A percentile compares a stretch with the other conserved stretches of the same genome.
phyloP scores from a whole-genome alignment of 2,797 vertebrate genomes.

The Nannoperca obscura region DNA sequence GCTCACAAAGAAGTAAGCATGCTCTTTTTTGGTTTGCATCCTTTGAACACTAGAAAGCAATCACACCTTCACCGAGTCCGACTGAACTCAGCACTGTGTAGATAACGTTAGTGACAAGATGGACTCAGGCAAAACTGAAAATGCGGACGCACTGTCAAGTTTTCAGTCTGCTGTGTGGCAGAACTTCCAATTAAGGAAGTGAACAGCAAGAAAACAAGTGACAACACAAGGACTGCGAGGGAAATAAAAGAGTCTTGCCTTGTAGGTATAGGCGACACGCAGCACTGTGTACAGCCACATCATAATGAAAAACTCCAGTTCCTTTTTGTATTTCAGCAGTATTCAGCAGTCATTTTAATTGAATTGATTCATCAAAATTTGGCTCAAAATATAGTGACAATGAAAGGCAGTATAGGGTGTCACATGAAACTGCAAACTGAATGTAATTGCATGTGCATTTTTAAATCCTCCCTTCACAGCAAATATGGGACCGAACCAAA shows the following conservation, averaged over 20 bases:
- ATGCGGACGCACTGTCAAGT: constrained; percentile 55
- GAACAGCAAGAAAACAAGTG: constrained; percentile 60
- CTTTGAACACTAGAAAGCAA: constrained; percentile 35
- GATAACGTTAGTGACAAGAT: constrained; percentile 57
- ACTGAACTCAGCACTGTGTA: constrained; percentile 33
- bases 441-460: background rate
- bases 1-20: background rate
- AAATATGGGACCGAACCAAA: background rate
- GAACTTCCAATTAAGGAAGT: constrained; percentile 69
- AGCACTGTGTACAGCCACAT: constrained; percentile 10
- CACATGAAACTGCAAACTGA: background rate
- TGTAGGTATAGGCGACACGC: constrained; percentile 40
- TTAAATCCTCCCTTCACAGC: background rate
- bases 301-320: constrained; percentile 8
- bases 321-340: background rate
- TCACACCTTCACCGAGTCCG: constrained; percentile 48
- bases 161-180: constrained; percentile 62
- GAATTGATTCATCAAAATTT: background rate
- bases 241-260: constrained; percentile 19
- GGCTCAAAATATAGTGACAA: background rate
- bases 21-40: background rate
- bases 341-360: background rate
- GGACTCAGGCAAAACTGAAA: constrained; percentile 53
- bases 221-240: constrained; percentile 44
- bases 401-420: background rate